Evolutionary conservation across 2,797 vertebrate genomes (phyloP), one percentile per base, ranked within the genome.

Genomic region (Siniperca undulata): DNA sequence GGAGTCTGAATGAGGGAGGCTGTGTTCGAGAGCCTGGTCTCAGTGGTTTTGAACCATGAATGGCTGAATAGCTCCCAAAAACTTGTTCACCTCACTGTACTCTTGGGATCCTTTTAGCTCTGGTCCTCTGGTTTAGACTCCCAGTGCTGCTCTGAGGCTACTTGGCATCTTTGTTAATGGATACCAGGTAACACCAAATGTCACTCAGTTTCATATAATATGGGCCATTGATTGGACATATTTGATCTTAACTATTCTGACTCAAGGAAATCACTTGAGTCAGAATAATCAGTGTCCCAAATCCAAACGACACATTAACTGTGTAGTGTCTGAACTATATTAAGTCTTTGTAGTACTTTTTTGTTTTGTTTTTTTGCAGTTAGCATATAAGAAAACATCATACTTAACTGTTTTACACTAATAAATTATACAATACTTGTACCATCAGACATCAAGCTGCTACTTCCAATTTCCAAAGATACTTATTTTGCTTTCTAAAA

Each of bases 41-140:
- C 80, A 2, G 72, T 17, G 69, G 73, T 74, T 84, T 77, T 74
- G 36, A 78, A 67, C 44, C 55, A 48, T 34, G 69, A 84, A 84
- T 74, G 36, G 69, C 75, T 83, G 76, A 88, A 89, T 38, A 70
- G 58, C 20, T 84, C 70, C 78, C 74, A 81, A 77, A 87, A 86
- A 72, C 44, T 20, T 48, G 61, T 82, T 83, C 74, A 66, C 82
- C 66, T 82, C 80, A 71, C 68, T 73, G 59, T 86, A 84, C 85
- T 75, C 67, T 42, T 19, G 48, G 53, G 64, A 55, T 65, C 36
- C 20, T 61, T 75, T 64, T 30, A 62, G 66, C 42, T 56, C 70
- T 55, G 60, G 7, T 12, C 9, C 44, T 70, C 38, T 27, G 48
- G 36, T 42, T 85, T 52, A 50, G 12, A 42, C 52, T 81, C 66